phyloP scores from a whole-genome alignment of 2,797 vertebrate genomes.

The Austrolebias charrua region DNA sequence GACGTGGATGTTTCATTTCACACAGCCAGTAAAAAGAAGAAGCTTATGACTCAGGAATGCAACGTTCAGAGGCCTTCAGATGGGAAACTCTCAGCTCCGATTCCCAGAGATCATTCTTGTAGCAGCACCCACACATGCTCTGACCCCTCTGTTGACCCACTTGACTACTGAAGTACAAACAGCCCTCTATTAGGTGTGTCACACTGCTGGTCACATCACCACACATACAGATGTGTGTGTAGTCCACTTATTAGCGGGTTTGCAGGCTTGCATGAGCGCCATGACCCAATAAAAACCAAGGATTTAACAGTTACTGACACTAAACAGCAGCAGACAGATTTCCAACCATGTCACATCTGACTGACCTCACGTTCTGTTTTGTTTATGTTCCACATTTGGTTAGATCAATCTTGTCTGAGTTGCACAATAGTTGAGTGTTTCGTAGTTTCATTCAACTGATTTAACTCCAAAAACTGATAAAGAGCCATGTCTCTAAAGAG shows the following conservation, averaged over 20 bases:
- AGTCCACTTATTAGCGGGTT: conserved; percentile 29
- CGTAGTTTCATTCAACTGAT: too few relatives aligned
- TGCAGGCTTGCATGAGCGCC: conserved; percentile 17
- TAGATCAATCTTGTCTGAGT: too few relatives aligned
- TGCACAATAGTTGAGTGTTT: too few relatives aligned
- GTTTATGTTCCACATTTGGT: too few relatives aligned
- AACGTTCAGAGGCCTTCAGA: conserved; percentile 63
- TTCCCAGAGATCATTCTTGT: conserved; percentile 55
- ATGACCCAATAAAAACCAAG: conserved; percentile 33
- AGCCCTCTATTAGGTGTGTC: conserved; percentile 33
- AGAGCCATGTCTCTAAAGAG: conserved; percentile 1
- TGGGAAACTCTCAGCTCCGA: conserved; percentile 65
- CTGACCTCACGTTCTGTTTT: conserved; percentile 1
- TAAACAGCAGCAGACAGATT: too few relatives aligned
- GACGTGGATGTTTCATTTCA: conserved; percentile 16
- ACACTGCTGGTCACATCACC: conserved; percentile 16
- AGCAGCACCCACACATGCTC: conserved; percentile 35
- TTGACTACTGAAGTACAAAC: conserved; percentile 24
- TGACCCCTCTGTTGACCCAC: conserved; percentile 49
- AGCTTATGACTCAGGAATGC: conserved; percentile 75
- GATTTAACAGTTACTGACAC: conserved; percentile 18
- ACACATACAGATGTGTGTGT: neutral
- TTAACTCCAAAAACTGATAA: too few relatives aligned
- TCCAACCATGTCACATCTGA: conserved; percentile 18
- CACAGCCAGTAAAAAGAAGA: conserved; percentile 18